phyloP scores from a whole-genome alignment of 2,113 vertebrate genomes.

The Chloebia gouldiae region DNA sequence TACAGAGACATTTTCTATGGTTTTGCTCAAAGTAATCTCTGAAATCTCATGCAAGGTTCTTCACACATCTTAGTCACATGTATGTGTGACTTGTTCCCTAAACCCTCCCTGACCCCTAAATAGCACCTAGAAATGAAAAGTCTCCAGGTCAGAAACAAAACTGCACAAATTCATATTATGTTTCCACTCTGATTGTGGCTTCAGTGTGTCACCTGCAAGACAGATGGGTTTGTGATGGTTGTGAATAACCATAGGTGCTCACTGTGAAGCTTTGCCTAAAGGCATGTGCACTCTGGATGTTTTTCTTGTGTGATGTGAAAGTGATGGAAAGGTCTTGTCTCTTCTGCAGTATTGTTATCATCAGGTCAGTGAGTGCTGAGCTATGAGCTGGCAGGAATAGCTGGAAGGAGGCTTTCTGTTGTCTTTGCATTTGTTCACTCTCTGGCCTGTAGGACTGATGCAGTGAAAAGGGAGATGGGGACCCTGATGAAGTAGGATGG shows the following conservation, averaged over 20 bases:
- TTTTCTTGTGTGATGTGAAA: neutral
- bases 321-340: neutral
- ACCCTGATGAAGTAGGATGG: neutral
- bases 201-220: neutral
- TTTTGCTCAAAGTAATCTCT: neutral
- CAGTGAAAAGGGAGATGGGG: neutral
- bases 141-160: neutral
- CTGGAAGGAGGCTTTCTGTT: neutral
- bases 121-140: neutral
- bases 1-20: neutral
- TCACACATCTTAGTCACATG: neutral
- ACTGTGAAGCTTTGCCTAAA: neutral
- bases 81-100: neutral
- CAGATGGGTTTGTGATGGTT: neutral
- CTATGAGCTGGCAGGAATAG: neutral
- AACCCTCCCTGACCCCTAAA: neutral
- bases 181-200: neutral
- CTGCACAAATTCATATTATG: neutral
- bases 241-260: neutral
- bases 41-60: neutral
- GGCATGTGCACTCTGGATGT: rapidly evolving
- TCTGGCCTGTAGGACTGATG: neutral
- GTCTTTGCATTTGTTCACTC: neutral
- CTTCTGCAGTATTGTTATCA: neutral
- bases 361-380: no score